A percentile compares a stretch with the other conserved stretches of the same genome.
Evolutionary conservation across 1,140 invertebrate species (phyloP).

Genomic region (Conus ventricosus): DNA sequence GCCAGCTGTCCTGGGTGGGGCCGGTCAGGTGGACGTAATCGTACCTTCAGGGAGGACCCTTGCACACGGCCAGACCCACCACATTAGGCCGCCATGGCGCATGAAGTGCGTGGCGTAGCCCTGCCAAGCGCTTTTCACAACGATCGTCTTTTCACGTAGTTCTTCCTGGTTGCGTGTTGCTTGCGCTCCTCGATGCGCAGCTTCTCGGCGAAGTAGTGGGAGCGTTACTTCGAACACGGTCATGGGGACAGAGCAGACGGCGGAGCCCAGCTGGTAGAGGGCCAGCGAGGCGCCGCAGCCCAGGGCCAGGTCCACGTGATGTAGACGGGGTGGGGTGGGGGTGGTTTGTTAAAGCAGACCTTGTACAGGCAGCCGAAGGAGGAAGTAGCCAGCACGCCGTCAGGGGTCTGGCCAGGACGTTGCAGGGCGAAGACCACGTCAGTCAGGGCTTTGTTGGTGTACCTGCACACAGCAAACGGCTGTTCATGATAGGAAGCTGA

Average conservation of each 20-base stretch:
- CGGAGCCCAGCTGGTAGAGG: constrained; percentile 55
- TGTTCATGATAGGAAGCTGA: no score
- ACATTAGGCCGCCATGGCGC: constrained; percentile 61
- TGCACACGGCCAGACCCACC: constrained; percentile 55
- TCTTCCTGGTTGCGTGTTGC: constrained; percentile 46
- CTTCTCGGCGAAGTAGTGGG: constrained; percentile 60
- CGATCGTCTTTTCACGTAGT: constrained; percentile 54
- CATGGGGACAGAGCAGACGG: constrained; percentile 58
- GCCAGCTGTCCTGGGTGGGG: constrained; percentile 55
- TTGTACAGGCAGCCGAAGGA: constrained; percentile 60
- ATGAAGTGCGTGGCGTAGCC: constrained; percentile 62
- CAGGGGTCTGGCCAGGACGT: constrained; percentile 53
- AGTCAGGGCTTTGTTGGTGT: constrained; percentile 63
- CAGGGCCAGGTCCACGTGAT: constrained; percentile 47
- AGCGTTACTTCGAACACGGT: constrained; percentile 65
- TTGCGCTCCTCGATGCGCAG: constrained; percentile 58
- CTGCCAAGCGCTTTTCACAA: constrained; percentile 56
- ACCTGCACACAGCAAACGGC: constrained; percentile 31
- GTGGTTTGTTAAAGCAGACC: constrained; percentile 59
- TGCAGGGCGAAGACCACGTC: constrained; percentile 60
- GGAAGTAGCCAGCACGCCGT: constrained; percentile 58
- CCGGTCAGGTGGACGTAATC: constrained; percentile 58
- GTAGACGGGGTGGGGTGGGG: constrained; percentile 47
- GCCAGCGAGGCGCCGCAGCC: constrained; percentile 42
- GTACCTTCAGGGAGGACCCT: constrained; percentile 62